phyloP scores from a whole-genome alignment of 1,140 invertebrate genomes.

The Drosophila fuyamai region DNA sequence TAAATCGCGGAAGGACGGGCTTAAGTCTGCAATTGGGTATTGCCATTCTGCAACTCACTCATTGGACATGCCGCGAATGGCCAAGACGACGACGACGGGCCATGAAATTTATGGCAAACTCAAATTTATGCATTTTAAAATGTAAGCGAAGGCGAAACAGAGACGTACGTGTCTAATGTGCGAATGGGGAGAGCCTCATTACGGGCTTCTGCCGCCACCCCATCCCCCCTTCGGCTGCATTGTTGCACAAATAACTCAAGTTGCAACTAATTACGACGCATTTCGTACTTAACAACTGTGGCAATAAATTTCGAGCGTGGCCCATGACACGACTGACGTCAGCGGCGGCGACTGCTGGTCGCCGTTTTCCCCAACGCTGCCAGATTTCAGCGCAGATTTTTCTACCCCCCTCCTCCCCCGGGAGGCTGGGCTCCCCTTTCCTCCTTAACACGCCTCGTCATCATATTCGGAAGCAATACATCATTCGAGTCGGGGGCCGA shows the following conservation, averaged over 20 bases:
- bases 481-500: slow-evolving; percentile 55
- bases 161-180: slow-evolving; percentile 78
- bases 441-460: slow-evolving; percentile 76
- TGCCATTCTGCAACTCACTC: slow-evolving; percentile 36
- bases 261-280: slow-evolving; percentile 82
- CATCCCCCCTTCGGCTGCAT: slow-evolving; percentile 42
- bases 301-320: slow-evolving; percentile 79
- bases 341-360: slow-evolving; percentile 50
- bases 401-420: slow-evolving; percentile 3
- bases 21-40: slow-evolving; percentile 19
- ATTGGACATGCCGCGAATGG: slow-evolving; percentile 73
- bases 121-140: slow-evolving; percentile 77
- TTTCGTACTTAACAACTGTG: slow-evolving; percentile 81
- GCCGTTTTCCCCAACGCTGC: slow-evolving; percentile 25
- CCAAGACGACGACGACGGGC: slow-evolving; percentile 29
- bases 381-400: slow-evolving; percentile 58
- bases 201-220: slow-evolving; percentile 25
- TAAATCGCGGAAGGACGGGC: slow-evolving; percentile 57
- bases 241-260: slow-evolving; percentile 83
- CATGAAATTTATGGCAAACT: slow-evolving; percentile 72
- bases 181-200: slow-evolving; percentile 63
- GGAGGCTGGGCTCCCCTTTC: slow-evolving; percentile 10
- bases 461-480: slow-evolving; percentile 83
- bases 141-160: slow-evolving; percentile 58
- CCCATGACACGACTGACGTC: slow-evolving; percentile 75